Evolutionary conservation across 2,113 vertebrate genomes (phyloP), one percentile per base, ranked within the genome.

Genomic region (Coregonus clupeaformis): DNA sequence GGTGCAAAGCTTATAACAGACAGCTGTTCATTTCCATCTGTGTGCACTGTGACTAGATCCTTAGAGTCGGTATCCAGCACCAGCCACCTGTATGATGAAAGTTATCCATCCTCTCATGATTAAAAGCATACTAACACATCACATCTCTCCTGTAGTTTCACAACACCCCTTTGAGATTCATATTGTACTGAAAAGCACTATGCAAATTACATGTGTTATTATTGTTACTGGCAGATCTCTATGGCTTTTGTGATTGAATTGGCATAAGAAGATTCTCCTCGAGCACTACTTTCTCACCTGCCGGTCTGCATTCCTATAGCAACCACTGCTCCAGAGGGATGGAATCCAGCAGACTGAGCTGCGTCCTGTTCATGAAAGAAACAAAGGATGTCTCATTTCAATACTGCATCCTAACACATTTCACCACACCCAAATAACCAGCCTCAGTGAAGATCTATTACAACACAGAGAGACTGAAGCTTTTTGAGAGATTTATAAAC

Each of bases 11-110:
- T 93, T 93, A 99, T 95, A 29, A 97, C 97, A 0, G 97, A 99
- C 79, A 99, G 95, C 91, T 99, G 97, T 59, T 99, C 98, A 0
- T 96, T 99, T 36, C 98, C 98, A 82, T 99, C 98, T 67, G 98
- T 99, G 93, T 99, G 98, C 69, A 99, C 94, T 0, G 96, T 96
- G 85, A 99, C 97, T 82, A 99, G 85, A 89, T 98, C 98, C 88
- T 98, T 98, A 6, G 96, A 95, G 85, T 99, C 97, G 0, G 97
- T 96, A 91, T 99, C 97, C 85, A 99, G 94, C 68, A 99, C 97
- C 89, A 97, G 94, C 98, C 98, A 99, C 94, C 98, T 99, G 94
- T 89, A 60, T 76, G 74, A 90, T 32, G 59, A 72, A 22, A 1
- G 36, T 36, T 36, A 36, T 36, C 36, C 36, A 36, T 36, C 36